Conservation (phyloP, 1,140 invertebrate species). For the Chironomus striatipennis region DNA sequence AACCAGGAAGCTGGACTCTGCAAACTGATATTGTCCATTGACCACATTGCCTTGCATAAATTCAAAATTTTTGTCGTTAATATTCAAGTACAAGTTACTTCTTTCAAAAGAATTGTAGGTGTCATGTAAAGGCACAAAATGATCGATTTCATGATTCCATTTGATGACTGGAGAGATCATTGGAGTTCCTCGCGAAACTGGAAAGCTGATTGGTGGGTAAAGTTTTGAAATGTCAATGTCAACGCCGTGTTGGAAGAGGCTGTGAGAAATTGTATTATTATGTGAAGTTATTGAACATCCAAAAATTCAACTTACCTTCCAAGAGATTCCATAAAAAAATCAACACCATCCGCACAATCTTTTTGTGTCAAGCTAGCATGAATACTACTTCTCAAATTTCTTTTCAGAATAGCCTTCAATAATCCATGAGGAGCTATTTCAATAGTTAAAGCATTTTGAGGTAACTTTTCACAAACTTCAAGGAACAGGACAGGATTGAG, state of each 20-base stretch:
- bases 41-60: constrained; percentile 79
- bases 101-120: neutral
- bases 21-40: constrained; percentile 64
- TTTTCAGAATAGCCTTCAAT: constrained; percentile 35
- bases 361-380: constrained; percentile 59
- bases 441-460: constrained; percentile 58
- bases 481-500: constrained; percentile 64
- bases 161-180: constrained; percentile 58
- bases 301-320: constrained; percentile 40
- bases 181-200: constrained; percentile 62
- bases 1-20: constrained; percentile 59
- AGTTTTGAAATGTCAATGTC: constrained; percentile 50
- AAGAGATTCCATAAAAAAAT: constrained; percentile 51
- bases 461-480: constrained; percentile 57
- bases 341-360: constrained; percentile 46
- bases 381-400: constrained; percentile 36
- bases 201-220: constrained; percentile 54
- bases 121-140: constrained; percentile 31
- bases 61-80: constrained; percentile 47
- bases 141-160: constrained; percentile 58
- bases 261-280: constrained; percentile 32
- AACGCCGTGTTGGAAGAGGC: constrained; percentile 56
- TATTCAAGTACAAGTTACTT: constrained; percentile 34
- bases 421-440: constrained; percentile 62
- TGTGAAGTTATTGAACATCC: neutral